Evolutionary conservation across 2,113 vertebrate genomes (phyloP), one percentile per base, ranked within the genome.

Genomic region (Notarius quadriscutis): DNA sequence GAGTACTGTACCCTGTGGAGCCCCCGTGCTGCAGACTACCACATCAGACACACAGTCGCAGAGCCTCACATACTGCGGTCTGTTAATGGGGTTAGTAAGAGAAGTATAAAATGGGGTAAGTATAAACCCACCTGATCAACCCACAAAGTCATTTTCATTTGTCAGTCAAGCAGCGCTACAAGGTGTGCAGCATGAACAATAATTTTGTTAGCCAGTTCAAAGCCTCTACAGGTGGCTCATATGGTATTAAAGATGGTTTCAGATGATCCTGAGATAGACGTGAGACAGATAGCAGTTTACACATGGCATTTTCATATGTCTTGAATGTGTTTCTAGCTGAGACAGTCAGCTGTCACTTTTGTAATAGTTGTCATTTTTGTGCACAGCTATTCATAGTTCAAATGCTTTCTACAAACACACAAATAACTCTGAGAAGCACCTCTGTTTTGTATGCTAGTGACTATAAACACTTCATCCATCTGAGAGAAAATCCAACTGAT

Each of bases 101-200:
- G 41, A 41, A 41, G 41, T 41, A 41, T 41, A 3, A 41, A 41
- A 41, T 41, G 41, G 41, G 41, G 41, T 41, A 4, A 41, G 41
- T 34, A 34, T 71, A 34, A 71, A 71, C 67, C 6, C 14, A 34
- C 67, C 27, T 34, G 27, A 34, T 71, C 67, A 71, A 34, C 12
- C n/a, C 92, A 92, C 95, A 96, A 96, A 95, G 94, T 91, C 93
- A 94, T 91, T 95, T 92, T 88, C 89, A 90, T 91, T 86, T 91
- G 91, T 87, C 88, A 92, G 92, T 90, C 90, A 91, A 89, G 89
- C 84, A 71, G 75, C 89, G 91, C 87, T 80, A 89, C 88, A 89
- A 90, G 88, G 86, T 88, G 86, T 88, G 88, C 84, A 91, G 91
- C 91, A 91, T 92, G 87, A 91, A 91, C 90, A 93, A 93, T 92